These are phyloP conservation scores for Neosilurus mollespiculum DNA, from an alignment of 2,797 vertebrate species.

Conservation along the genomic window DNA sequence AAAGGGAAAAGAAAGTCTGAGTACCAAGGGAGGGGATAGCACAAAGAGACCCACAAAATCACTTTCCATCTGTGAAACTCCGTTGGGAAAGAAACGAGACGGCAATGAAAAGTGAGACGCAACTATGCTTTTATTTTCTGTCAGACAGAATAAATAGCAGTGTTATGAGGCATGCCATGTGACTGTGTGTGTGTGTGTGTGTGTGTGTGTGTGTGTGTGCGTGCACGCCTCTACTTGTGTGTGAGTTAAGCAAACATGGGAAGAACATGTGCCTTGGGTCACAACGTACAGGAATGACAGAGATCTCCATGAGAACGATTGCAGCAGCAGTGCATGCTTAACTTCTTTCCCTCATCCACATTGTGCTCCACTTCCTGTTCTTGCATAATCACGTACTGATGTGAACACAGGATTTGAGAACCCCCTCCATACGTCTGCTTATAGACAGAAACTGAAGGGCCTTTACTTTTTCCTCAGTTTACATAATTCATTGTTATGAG, in stretches of 20 bases:
- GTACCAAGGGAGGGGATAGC: constrained; percentile 42
- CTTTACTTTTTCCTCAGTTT: background rate
- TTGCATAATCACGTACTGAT: background rate
- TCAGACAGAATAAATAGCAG: constrained; percentile 3
- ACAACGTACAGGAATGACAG: background rate
- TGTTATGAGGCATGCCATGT: background rate
- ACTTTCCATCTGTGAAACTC: constrained; percentile 39
- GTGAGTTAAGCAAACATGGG: background rate
- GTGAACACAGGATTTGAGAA: background rate
- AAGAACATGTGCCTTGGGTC: background rate
- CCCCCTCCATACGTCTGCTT: background rate
- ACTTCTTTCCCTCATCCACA: background rate
- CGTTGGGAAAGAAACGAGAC: background rate
- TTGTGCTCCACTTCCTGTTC: constrained; percentile 6
- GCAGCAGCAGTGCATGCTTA: background rate
- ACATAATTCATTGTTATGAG: too few species aligned
- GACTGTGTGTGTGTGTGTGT: background rate
- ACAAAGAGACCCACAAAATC: constrained; percentile 47
- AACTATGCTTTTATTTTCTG: background rate
- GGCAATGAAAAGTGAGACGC: constrained; percentile 1
- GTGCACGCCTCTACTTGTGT: background rate
- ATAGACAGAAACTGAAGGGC: background rate
- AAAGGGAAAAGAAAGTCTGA: constrained; percentile 37
- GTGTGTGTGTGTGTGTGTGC: background rate
- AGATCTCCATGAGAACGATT: background rate